phyloP scores from a whole-genome alignment of 2,888 invertebrate species.

The Callinectes sapidus region DNA sequence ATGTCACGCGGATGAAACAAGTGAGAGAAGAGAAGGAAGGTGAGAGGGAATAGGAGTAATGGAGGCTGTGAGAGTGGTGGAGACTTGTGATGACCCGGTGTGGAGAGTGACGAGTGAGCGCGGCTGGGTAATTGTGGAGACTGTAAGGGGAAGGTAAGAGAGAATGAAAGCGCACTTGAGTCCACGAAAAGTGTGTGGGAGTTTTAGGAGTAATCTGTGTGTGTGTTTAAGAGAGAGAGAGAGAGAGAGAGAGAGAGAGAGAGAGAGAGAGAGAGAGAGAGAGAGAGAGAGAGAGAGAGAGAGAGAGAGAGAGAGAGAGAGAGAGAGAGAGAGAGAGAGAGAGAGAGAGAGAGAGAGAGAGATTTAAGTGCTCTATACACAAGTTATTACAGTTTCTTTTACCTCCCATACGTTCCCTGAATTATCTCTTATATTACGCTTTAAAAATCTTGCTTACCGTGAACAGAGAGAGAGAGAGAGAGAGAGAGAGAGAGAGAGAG shows the following conservation, averaged over 20 bases:
- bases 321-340: conserved; percentile 25
- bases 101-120: conserved; percentile 17
- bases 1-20: neutral
- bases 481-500: neutral
- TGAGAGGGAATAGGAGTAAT: neutral
- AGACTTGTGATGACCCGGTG: neutral
- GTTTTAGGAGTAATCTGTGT: neutral
- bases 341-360: conserved; percentile 6
- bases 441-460: too few relatives aligned
- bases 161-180: conserved; percentile 3
- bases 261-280: conserved; percentile 25
- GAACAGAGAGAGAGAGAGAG: neutral
- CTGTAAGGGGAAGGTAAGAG: neutral
- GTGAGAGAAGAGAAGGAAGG: neutral
- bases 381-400: too few relatives aligned
- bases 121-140: neutral
- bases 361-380: neutral
- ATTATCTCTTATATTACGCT: too few relatives aligned
- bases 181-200: neutral
- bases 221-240: conserved; percentile 9
- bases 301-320: neutral
- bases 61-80: neutral
- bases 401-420: too few relatives aligned
- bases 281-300: conserved; percentile 21
- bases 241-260: conserved; percentile 25